Percentiles rank a stretch among this genome's conserved stretches.
Evolutionary conservation across 2,113 vertebrate genomes (phyloP).

Genomic region (Alouatta palliata): DNA sequence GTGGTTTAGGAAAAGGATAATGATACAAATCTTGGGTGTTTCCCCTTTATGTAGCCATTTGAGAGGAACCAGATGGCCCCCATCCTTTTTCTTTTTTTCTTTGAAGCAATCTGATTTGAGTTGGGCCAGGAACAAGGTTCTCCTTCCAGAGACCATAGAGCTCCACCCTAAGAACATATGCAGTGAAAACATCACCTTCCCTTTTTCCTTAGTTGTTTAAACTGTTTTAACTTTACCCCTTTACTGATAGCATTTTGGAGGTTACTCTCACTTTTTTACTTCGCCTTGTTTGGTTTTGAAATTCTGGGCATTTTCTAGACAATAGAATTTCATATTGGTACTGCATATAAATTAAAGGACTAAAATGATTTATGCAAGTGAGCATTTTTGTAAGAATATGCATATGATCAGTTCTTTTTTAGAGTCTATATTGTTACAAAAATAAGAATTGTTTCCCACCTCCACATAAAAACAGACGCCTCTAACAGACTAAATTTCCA

Average conservation of each 20-base stretch:
- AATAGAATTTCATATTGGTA: constrained; percentile 19
- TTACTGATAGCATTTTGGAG: neutral
- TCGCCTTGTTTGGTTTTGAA: constrained; percentile 44
- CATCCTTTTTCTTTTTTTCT: neutral
- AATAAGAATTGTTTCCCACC: neutral
- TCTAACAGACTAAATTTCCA: neutral
- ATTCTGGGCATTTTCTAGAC: constrained; percentile 6
- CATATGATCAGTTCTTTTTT: neutral
- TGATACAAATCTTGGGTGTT: neutral
- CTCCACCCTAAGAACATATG: neutral
- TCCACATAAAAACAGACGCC: neutral
- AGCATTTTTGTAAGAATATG: neutral
- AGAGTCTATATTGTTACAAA: constrained; percentile 1
- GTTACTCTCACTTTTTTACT: neutral
- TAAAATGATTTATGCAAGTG: neutral
- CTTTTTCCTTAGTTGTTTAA: neutral
- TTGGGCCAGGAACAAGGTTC: neutral
- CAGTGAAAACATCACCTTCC: neutral
- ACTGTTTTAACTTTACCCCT: neutral
- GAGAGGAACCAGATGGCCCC: neutral
- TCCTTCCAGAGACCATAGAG: neutral
- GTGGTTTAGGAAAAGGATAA: neutral
- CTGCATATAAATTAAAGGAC: neutral
- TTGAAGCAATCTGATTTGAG: neutral
- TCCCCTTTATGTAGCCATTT: neutral